A percentile compares a stretch with the other conserved stretches of the same genome.
Evolutionary conservation across 2,113 vertebrate species (phyloP).

Genomic region (Phoenicopterus ruber): DNA sequence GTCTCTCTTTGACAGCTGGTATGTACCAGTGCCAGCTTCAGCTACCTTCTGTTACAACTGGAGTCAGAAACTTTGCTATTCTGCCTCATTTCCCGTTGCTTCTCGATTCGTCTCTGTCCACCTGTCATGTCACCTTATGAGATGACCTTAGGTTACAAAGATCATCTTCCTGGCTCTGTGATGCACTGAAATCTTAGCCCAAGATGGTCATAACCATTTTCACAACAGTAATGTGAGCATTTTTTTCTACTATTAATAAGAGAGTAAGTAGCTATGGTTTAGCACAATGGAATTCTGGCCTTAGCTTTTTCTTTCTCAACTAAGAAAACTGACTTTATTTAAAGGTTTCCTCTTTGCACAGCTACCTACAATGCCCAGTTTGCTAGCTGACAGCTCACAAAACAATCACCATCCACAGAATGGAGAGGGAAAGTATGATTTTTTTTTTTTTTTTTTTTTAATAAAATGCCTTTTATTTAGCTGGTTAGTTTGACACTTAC

Average conservation of each 20-base stretch:
- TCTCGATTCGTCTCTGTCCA: not conserved
- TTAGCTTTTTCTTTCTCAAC: not conserved
- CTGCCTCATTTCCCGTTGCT: not conserved
- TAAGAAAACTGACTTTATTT: not conserved
- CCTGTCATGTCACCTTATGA: not conserved
- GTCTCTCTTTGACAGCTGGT: not conserved
- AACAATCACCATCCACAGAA: not conserved
- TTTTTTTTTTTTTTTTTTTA: no score
- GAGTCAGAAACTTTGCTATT: not conserved
- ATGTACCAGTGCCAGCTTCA: not conserved
- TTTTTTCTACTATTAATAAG: not conserved
- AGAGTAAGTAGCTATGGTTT: not conserved
- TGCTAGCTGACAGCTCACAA: not conserved
- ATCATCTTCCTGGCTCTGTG: not conserved
- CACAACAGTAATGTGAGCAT: rapidly evolving
- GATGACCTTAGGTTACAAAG: not conserved
- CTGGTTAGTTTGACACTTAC: conserved; percentile 73
- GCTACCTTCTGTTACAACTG: not conserved
- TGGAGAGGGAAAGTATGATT: not conserved
- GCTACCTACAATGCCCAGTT: not conserved
- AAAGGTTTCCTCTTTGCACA: not conserved
- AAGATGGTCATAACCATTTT: not conserved
- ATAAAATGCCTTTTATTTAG: not conserved
- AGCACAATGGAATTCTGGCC: not conserved
- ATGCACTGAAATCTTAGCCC: not conserved